phyloP scores from a whole-genome alignment of 2,888 invertebrate genomes.

The Metacarcinus magister region DNA sequence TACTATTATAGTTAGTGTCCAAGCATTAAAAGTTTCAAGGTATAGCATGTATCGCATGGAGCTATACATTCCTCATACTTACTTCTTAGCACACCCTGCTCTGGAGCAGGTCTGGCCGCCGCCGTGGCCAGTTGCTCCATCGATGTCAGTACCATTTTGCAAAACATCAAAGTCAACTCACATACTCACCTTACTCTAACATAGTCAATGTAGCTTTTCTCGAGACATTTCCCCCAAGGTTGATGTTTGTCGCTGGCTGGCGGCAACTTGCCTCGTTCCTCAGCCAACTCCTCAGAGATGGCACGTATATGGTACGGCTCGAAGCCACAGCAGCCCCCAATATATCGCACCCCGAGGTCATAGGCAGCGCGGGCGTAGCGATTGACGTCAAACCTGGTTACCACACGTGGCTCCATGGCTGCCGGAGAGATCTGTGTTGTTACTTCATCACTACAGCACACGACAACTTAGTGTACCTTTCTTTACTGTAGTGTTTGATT shows the following conservation, averaged over 20 bases:
- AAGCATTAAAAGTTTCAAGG: too few relatives aligned
- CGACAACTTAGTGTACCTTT: not conserved
- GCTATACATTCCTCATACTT: too few relatives aligned
- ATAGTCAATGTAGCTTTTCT: not conserved
- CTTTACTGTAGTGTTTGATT: not conserved
- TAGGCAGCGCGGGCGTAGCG: constrained; percentile 84
- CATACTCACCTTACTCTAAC: not conserved
- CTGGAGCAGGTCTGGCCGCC: too few relatives aligned
- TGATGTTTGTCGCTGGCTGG: constrained; percentile 61
- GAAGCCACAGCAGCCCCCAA: constrained; percentile 85
- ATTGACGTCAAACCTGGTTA: constrained; percentile 85
- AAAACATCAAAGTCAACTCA: too few relatives aligned
- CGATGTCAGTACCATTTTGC: too few relatives aligned
- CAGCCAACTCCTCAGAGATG: constrained; percentile 84
- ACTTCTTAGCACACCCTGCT: too few relatives aligned
- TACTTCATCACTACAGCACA: not conserved
- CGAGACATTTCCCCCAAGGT: constrained; percentile 57
- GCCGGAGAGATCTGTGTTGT: not conserved
- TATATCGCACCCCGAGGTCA: constrained; percentile 84
- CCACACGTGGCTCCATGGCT: constrained; percentile 84
- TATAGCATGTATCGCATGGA: too few relatives aligned
- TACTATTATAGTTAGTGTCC: too few relatives aligned
- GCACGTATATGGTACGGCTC: constrained; percentile 85
- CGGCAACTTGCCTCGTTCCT: constrained; percentile 62
- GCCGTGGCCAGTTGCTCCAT: too few relatives aligned